Base-by-base conservation (phyloP, 2,888 invertebrate genomes). In the Oscheius myriophilus region DNA sequence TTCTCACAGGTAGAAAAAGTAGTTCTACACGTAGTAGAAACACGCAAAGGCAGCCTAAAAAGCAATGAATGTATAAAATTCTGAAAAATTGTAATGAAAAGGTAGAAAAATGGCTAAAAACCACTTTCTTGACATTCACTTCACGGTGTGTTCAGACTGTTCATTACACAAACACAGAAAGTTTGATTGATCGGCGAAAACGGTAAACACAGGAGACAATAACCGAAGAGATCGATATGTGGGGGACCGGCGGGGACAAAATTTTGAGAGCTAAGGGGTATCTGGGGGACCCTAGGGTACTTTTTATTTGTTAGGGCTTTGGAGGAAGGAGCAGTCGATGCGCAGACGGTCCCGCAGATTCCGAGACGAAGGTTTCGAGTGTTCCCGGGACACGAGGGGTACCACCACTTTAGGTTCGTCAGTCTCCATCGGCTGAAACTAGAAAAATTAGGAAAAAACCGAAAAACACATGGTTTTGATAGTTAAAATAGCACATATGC, bases 321-420 rank as follows among this genome's bases (percentile, higher is more conserved):
- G 18, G n/a, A 49, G n/a, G 21, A 49, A 45, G 3, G 21, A 14
- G 25, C 16, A 42, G 23, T 42, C 45, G 58, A 58, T 43, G 11
- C 23, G 42, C 58, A 58, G 42, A 21, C 58, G 58, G 2, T 58
- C 58, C 9, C 58, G 58, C 1, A 58, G 58, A 58, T 58, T 45
- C 23, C 45, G 41, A 14, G 45, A 18, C 7, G 58, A 58, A n/a
- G 58, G 58, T 42, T 58, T 58, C 7, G 58, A 42, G 45, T 58
- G 58, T 33, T 33, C 33, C 4, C 33, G 33, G 33, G 33, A 33
- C 4, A 33, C 9, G 33, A 33, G 4, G 33, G 3, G 3, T 9
- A 6, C 33, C 33, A 9, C 9, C 33, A 6, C 33, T 9, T 33
- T 33, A 9, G 33, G 9, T 6, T 33, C 33, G 4, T 33, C 33